Base-by-base conservation (phyloP, 2,797 vertebrate genomes). In the Thalassophryne amazonica region DNA sequence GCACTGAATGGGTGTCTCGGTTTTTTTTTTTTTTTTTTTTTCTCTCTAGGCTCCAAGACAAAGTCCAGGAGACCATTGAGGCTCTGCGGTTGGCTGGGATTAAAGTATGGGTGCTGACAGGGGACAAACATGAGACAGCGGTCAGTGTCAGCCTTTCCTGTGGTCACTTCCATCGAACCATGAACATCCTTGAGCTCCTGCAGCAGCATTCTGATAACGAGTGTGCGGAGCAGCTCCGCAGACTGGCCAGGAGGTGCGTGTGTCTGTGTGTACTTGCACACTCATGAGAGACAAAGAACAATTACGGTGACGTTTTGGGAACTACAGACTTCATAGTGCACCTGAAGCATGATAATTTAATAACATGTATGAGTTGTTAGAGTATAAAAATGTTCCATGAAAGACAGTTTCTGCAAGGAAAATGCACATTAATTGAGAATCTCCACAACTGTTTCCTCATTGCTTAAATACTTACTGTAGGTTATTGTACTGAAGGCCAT, bases 61-160 rank as follows among this genome's bases (percentile, higher is more conserved):
- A 97, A 86, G 95, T 98, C 38, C 93, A 95, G 80, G 96, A 98
- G 87, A 99, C 96, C 1, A 98, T 99, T 20, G 96, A 98, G 81
- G 92, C 93, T 1, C 83, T 99, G 39, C 92, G 96, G 13, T 69
- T 96, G 81, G 96, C 97, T 33, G 97, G 96, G 37, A 98, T 98
- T 82, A 98, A 98, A 88, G 91, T 99, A 9, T 98, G 96, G 97
- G 96, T 99, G 48, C 91, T 99, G 68, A 98, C 95, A 0, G 96
- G 96, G 15, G 97, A 99, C 79, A 98, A 98, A 76, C 94, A 94
- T 0, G 97, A 99, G 78, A 98, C 97, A 0, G 97, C 97, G 11
- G 93, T 99, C 40, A 99, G 94, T 25, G 95, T 98, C 83, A 98
- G 97, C 72, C 86, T 98, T 34, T 97, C 95, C 1, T 98, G 95